Base-by-base conservation (phyloP, 2,797 vertebrate species). In the Tangara arthus region DNA sequence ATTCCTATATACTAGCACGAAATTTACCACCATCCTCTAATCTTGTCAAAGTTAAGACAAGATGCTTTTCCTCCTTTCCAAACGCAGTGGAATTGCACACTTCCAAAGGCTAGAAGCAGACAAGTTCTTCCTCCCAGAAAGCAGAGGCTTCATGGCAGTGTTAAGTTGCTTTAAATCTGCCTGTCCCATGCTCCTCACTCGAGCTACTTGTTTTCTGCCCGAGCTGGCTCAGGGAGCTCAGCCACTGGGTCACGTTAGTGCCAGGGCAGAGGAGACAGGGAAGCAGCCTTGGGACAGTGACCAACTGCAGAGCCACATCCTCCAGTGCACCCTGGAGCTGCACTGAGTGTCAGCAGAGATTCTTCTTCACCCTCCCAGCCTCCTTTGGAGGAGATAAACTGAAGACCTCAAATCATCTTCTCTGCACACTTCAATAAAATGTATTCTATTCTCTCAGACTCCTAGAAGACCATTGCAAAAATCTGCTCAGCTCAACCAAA, bases 21-120 rank as follows among this genome's bases (percentile, higher is more conserved):
- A 75, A 64, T 68, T 64, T 75, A 82, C 71, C 73, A 89, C 68
- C 53, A 46, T 76, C 47, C 77, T 89, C 61, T 86, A 81, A 94
- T 91, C 81, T 73, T 37, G 64, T 65, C 70, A 93, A 64, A 60
- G 50, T 41, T 76, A 56, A 66, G 30, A 81, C 52, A 87, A 82
- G 50, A 60, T 50, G 66, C 35, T 86, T 65, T 90, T 49, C 57
- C 65, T 78, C 42, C 80, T 83, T 78, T 75, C 78, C 81, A 88
- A 84, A 70, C 8, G 30, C 53, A 60, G n/a, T 21, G 46, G 34
- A 9, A 0, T 0, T 42, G 23, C 50, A 37, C 18, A 9, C 56
- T 86, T 88, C 47, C 63, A 83, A 92, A 87, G 65, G 49, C 64
- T 68, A 66, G 37, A 64, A 52, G 57, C 39, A 81, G n/a, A 39